Evolutionary conservation across 1,140 invertebrate genomes (phyloP), one percentile per base, ranked within the genome.

Genomic region (Anadara kagoshimensis): DNA sequence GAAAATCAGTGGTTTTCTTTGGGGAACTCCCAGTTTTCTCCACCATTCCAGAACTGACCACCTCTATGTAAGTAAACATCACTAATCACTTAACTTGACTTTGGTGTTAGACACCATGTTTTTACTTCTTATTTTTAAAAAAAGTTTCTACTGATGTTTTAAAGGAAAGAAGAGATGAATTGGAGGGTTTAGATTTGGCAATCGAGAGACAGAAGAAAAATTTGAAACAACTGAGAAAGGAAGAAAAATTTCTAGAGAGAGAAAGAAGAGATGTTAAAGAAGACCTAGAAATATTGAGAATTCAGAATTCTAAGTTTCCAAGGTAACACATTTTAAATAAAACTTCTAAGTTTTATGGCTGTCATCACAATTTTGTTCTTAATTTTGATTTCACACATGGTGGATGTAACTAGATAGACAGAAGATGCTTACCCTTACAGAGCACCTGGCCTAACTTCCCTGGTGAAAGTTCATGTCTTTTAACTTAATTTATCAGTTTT

Each of bases 181-280:
- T 88, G 54, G 86, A 87, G 72, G 83, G 81, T 22, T 80, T 88
- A 43, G 86, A 88, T 61, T 78, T 87, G 47, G 86, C 87, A n/a
- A 87, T 88, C 43, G 86, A 87, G 66, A 63, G 83, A 14, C 86
- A 91, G 86, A 87, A 89, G 76, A 81, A 80, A 57, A 82, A 79
- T 68, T 71, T 86, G 18, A 68, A 78, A 36, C 76, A 83, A 24
- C 72, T 87, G 65, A 81, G 83, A 24, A 63, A 69, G 16, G 83
- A 86, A 51, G 86, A 87, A 63, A 81, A 76, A 56, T 67, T 76
- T 20, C 59, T 88, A 24, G 75, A 80, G 24, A 58, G 72, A 44
- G 83, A 85, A 29, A 81, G 76, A 61, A 49, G 75, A 26, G 65
- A 69, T 16, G 85, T 83, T 22, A 72, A 75, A 41, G 76, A 81